A percentile compares a stretch with the other conserved stretches of the same genome.
phyloP scores from a whole-genome alignment of 2,797 vertebrate species.

The Crenichthys baileyi region DNA sequence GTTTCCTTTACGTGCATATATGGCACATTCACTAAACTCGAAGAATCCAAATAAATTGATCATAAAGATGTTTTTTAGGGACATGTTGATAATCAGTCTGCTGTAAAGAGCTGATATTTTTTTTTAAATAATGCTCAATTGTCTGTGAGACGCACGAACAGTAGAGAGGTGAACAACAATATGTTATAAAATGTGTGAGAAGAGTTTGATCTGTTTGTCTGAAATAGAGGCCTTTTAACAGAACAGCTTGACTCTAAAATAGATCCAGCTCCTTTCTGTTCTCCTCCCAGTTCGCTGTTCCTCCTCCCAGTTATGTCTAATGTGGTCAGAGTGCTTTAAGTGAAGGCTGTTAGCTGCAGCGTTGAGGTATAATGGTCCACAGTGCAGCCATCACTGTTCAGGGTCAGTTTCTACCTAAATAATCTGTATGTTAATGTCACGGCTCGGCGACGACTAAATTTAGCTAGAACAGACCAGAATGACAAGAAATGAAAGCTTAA shows the following conservation, averaged over 20 bases:
- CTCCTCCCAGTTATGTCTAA: slow-evolving; percentile 42
- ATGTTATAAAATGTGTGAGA: neutral
- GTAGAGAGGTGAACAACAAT: neutral
- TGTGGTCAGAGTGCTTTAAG: slow-evolving; percentile 51
- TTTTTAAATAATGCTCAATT: neutral
- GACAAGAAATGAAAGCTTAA: neutral
- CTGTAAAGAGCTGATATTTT: no score
- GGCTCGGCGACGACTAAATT: neutral
- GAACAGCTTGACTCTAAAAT: slow-evolving; percentile 5
- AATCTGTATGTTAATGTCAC: neutral
- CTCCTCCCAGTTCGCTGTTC: slow-evolving; percentile 15
- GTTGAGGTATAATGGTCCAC: neutral
- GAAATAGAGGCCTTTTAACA: neutral
- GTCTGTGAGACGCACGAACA: neutral
- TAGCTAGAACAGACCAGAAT: neutral
- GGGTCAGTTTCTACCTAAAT: slow-evolving; percentile 9
- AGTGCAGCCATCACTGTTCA: slow-evolving; percentile 35
- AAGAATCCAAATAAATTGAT: no score
- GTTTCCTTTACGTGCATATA: neutral
- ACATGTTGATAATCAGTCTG: no score
- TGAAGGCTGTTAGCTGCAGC: slow-evolving; percentile 24
- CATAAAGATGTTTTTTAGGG: no score
- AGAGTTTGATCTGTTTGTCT: neutral
- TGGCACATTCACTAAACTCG: no score
- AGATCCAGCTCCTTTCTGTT: neutral